Percentiles rank a stretch among this genome's conserved stretches.
Conservation (phyloP, 2,888 invertebrate genomes). For the Erebia ligea region DNA sequence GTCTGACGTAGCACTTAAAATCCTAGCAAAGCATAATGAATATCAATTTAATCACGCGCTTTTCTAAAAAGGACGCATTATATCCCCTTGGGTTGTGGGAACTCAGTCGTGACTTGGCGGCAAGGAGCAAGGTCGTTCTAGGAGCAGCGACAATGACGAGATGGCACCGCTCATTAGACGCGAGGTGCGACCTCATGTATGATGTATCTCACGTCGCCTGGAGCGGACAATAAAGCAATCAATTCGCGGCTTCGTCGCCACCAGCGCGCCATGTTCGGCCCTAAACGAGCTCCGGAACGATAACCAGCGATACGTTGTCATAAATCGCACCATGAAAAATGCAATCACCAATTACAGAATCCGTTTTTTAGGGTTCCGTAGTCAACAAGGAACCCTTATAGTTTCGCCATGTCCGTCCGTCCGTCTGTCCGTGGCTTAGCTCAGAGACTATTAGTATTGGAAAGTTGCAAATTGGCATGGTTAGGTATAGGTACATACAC, state of each 20-base stretch:
- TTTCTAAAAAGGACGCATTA: constrained; percentile 9
- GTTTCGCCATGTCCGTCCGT: no score
- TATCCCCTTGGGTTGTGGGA: constrained; percentile 12
- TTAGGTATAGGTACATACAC: no score
- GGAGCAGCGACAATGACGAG: constrained; percentile 63
- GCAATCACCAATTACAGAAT: constrained; percentile 18
- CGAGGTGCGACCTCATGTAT: constrained; percentile 73
- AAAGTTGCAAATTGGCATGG: no score
- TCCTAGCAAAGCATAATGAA: constrained; percentile 11
- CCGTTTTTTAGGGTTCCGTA: not conserved
- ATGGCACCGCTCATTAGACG: constrained; percentile 72
- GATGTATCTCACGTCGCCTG: constrained; percentile 75
- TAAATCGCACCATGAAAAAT: constrained; percentile 19
- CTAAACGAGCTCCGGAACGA: constrained; percentile 61
- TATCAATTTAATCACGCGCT: constrained; percentile 19
- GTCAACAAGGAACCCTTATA: no score
- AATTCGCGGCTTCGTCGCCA: constrained; percentile 61
- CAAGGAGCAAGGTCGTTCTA: constrained; percentile 4
- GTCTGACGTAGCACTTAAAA: not conserved
- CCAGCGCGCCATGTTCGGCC: constrained; percentile 39
- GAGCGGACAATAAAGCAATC: constrained; percentile 79
- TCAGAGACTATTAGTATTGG: no score
- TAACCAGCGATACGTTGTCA: constrained; percentile 44
- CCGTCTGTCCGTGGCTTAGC: no score
- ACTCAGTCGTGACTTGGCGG: constrained; percentile 20